Conservation (phyloP, 2,113 vertebrate genomes). For the Hippocampus barbouri region DNA sequence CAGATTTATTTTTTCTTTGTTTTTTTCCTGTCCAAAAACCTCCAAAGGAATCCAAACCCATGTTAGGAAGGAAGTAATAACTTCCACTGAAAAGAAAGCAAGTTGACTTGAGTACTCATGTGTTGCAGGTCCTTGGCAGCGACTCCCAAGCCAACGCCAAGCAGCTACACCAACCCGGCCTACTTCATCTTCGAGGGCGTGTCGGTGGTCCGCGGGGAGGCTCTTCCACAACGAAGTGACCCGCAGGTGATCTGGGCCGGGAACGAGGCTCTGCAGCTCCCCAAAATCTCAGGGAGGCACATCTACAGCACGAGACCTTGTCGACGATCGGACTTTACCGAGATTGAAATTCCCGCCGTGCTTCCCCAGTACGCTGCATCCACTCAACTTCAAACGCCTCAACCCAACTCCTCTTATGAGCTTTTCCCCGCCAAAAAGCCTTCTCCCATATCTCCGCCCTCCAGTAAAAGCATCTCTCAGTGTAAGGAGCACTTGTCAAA, state of each 20-base stretch:
- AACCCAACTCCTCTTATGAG: constrained; percentile 69
- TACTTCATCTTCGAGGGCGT: constrained; percentile 85
- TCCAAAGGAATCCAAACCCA: no score
- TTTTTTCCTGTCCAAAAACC: no score
- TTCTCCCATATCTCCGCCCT: constrained; percentile 41
- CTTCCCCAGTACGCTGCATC: constrained; percentile 53
- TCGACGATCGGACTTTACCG: constrained; percentile 73
- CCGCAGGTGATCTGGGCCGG: constrained; percentile 64
- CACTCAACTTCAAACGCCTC: constrained; percentile 45
- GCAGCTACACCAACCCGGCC: constrained; percentile 83
- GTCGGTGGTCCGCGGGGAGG: constrained; percentile 53
- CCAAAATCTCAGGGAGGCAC: constrained; percentile 54
- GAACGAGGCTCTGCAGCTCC: constrained; percentile 71
- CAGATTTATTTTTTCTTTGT: no score
- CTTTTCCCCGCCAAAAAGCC: constrained; percentile 70
- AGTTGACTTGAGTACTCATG: background rate
- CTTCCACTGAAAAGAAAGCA: background rate
- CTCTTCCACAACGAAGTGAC: constrained; percentile 43
- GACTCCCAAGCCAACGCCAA: constrained; percentile 55
- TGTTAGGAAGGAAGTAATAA: background rate
- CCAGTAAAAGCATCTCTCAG: constrained; percentile 40
- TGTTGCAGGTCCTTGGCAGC: constrained; percentile 59
- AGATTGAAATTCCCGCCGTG: constrained; percentile 76
- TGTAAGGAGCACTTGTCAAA: constrained; percentile 54
- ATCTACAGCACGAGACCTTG: constrained; percentile 53